These are phyloP conservation scores for Elaphurus davidianus DNA, from an alignment of 2,113 vertebrate species.

Conservation along the genomic window DNA sequence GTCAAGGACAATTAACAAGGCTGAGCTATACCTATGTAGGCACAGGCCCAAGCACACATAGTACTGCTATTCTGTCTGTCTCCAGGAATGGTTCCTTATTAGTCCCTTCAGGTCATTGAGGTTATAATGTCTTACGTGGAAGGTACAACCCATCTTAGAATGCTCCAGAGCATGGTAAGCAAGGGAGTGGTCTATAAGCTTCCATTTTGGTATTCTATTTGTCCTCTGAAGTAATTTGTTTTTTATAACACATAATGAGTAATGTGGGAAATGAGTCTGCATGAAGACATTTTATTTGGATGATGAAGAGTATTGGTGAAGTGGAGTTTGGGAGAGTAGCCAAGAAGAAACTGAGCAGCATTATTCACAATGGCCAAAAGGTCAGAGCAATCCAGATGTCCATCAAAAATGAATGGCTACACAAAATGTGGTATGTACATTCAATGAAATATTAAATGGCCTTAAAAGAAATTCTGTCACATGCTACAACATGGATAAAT, in stretches of 20 bases:
- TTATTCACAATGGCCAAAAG: not conserved
- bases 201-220: not conserved
- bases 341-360: not conserved
- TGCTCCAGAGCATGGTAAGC: not conserved
- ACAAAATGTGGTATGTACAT: not conserved
- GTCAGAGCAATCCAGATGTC: not conserved
- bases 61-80: not conserved
- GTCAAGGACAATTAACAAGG: not conserved
- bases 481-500: not conserved
- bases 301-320: not conserved
- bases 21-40: not conserved
- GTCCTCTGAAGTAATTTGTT: not conserved
- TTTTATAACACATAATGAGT: not conserved
- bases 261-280: not conserved
- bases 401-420: not conserved
- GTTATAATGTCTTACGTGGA: not conserved
- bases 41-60: not conserved
- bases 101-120: not conserved
- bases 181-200: not conserved
- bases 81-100: not conserved
- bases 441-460: not conserved
- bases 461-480: not conserved
- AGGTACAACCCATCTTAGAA: not conserved
- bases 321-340: not conserved
- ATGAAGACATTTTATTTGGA: not conserved